Evolutionary conservation across 2,888 invertebrate genomes (phyloP), one percentile per base, ranked within the genome.

Genomic region (Atethmia centrago): DNA sequence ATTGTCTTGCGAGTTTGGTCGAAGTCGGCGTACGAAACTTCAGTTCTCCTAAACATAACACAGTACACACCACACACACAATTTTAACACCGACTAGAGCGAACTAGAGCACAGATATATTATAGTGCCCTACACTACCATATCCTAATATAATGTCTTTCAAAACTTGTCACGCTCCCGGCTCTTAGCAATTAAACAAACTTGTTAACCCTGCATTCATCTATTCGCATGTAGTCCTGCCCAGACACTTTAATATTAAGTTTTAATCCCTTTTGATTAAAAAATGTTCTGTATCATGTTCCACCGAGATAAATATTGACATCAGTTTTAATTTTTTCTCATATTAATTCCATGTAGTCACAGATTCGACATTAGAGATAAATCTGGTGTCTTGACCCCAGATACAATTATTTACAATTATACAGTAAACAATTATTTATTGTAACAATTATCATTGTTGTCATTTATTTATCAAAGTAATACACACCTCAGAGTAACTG

Each of bases 381-480:
- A 67, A 45, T 56, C 14, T 40, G 47, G 25, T 64, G 16, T 40
- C 61, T 64, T 79, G 82, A 80, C 70, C 77, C 59, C 36, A 56
- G 8, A 47, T 59, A 77, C 10, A 74, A 49, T 49, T n/a, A n/a
- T n/a, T n/a, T n/a, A n/a, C n/a, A n/a, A n/a, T n/a, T n/a, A n/a
- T n/a, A n/a, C n/a, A n/a, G 47, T 66, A 75, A 75, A 69, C 31
- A 81, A 21, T 51, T 28, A 31, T 9, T 40, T 49, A 55, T 75
- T 19, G 21, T n/a, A 1, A 25, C 12, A 49, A 25, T 58, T 66
- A 72, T 51, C 14, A 59, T 61, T 63, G 49, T 58, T 72, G 53
- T 62, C 51, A 64, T 56, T 68, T 40, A 63, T n/a, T 71, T 82
- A 53, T 71, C 25, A 59, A 63, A 45, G 28, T 45, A 19, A 49